Evolutionary conservation across 2,888 invertebrate species (phyloP).

Genomic region (Nycteola revayana): DNA sequence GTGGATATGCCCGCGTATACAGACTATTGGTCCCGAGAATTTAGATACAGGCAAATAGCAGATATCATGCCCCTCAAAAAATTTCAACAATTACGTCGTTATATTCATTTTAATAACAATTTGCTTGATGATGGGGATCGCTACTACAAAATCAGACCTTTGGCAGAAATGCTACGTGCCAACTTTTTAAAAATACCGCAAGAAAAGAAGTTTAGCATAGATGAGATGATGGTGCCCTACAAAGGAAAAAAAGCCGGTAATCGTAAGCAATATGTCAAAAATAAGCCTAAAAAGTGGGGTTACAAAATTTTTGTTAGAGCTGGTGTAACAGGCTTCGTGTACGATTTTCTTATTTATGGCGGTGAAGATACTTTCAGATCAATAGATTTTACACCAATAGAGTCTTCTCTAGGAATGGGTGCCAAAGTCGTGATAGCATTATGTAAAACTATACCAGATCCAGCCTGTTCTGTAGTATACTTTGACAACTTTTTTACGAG

Average conservation of each 20-base stretch:
- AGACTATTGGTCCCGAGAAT: constrained; percentile 30
- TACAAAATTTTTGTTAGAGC: too few relatives aligned
- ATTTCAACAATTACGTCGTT: constrained; percentile 32
- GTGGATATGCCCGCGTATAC: constrained; percentile 30
- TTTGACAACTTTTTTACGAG: constrained; percentile 1
- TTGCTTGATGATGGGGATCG: constrained; percentile 14
- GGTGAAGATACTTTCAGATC: constrained; percentile 35
- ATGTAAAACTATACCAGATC: constrained; percentile 2
- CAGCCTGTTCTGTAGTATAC: constrained; percentile 17
- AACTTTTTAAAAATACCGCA: constrained; percentile 7
- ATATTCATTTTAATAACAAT: constrained; percentile 38
- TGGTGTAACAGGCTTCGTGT: constrained; percentile 40
- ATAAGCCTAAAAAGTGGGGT: too few relatives aligned
- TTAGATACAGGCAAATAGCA: constrained; percentile 25
- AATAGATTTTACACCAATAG: background rate
- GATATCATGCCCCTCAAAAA: constrained; percentile 34
- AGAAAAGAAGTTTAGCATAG: constrained; percentile 7
- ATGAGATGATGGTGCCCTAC: too few relatives aligned
- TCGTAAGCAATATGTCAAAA: constrained; percentile 41
- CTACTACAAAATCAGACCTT: constrained; percentile 16
- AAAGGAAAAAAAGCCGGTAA: constrained; percentile 43
- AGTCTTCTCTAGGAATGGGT: constrained; percentile 16
- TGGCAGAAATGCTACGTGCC: constrained; percentile 2
- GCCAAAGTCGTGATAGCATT: constrained; percentile 22
- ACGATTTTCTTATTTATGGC: too few relatives aligned